Conservation (phyloP, 64 coral and sea anemone species). For the Orbicella faveolata region DNA sequence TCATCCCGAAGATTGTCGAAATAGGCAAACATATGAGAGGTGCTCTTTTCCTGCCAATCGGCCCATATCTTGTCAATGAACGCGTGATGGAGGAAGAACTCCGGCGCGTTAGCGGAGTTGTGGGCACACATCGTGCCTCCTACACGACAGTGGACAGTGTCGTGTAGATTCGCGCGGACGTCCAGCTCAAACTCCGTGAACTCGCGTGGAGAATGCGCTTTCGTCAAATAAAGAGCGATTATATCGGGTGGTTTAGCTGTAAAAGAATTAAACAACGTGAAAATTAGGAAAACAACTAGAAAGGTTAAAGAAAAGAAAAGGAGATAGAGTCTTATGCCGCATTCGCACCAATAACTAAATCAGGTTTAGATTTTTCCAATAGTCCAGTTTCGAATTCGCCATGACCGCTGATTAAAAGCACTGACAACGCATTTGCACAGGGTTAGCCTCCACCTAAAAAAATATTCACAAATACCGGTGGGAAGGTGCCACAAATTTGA, state of each 20-base stretch:
- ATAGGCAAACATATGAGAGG: constrained; percentile 30
- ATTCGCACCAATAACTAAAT: too few species aligned
- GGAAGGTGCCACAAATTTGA: too few species aligned
- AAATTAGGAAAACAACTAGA: neutral
- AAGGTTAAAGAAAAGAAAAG: too few species aligned
- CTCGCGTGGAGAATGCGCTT: constrained; percentile 22
- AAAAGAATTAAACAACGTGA: neutral
- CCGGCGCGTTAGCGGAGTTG: constrained; percentile 56
- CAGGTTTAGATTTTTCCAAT: too few species aligned
- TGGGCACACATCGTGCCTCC: constrained; percentile 74
- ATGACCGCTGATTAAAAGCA: too few species aligned
- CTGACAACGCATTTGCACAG: too few species aligned
- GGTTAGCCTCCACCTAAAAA: too few species aligned
- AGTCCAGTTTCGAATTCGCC: too few species aligned
- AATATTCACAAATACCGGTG: too few species aligned
- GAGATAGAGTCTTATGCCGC: too few species aligned
- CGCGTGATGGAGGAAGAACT: constrained; percentile 73
- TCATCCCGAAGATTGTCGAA: neutral
- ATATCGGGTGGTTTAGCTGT: constrained; percentile 57
- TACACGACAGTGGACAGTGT: constrained; percentile 64
- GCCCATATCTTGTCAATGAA: constrained; percentile 71
- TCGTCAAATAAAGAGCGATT: constrained; percentile 55
- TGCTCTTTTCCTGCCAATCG: constrained; percentile 65
- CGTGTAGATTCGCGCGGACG: constrained; percentile 59
- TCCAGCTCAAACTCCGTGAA: constrained; percentile 63